Evolutionary conservation across 2,888 invertebrate species (phyloP), one percentile per base, ranked within the genome.

Genomic region (Pomacea canaliculata): DNA sequence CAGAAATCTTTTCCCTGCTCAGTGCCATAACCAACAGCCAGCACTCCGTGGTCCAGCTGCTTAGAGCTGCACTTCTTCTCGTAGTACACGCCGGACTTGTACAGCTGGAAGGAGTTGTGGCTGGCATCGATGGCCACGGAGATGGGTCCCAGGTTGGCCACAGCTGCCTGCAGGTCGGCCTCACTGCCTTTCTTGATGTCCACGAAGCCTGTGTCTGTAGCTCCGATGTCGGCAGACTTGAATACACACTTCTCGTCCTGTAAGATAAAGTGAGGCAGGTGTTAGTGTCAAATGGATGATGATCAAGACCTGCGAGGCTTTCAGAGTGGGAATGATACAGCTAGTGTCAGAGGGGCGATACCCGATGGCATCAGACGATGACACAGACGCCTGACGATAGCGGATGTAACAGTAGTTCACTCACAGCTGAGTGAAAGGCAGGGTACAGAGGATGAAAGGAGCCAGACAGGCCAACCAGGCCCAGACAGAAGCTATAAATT

Each of bases 11-110:
- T 90, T 76, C 92, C 92, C 10, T 88, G 87, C 18, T 86, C 80
- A 7, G 94, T 93, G 83, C 96, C 96, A 91, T 96, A 96, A 0
- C 96, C 96, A 27, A 96, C 95, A 78, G 93, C 94, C 84, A 96
- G 90, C 27, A 96, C 96, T 81, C 96, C 97, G 87, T 97, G 97
- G 92, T 97, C 96, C 65, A 97, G 92, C 5, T 5, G 3, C 37
- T 0, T 27, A 84, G 94, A 94, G 76, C 89, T 89, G 92, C 97
- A 98, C 71, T 94, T 91, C 67, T 94, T 94, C 83, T 97, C 96
- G 89, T 93, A 93, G 92, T 97, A 97, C 77, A 97, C 94, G 12
- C 85, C 87, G 75, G 48, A 79, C 3, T 66, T 82, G 81, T 83
- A 87, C 65, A 89, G 86, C 68, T 27, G 68, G 68, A 27, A 68